Evolutionary conservation across 2,113 vertebrate species (phyloP).

Genomic region (Eulemur macaco): DNA sequence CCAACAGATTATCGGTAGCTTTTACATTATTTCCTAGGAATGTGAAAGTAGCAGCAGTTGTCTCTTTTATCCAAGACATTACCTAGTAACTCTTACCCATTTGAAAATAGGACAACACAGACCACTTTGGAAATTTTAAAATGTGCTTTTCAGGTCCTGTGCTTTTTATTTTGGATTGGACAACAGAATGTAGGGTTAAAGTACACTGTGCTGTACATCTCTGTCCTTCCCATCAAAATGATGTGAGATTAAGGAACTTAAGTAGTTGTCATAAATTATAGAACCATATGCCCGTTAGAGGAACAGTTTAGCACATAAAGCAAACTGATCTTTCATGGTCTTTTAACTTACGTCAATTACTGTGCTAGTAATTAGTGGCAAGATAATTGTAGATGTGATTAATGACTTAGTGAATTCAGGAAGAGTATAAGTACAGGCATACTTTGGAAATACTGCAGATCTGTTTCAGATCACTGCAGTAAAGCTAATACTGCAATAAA

Average conservation of each 20-base stretch:
- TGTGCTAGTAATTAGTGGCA: not conserved
- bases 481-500: not conserved
- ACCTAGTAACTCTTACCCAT: not conserved
- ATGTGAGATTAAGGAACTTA: not conserved
- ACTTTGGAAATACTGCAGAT: not conserved
- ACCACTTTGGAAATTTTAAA: not conserved
- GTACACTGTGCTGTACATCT: not conserved
- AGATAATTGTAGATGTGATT: not conserved
- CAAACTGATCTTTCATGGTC: not conserved
- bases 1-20: not conserved
- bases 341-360: not conserved
- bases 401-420: not conserved
- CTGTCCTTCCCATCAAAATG: not conserved
- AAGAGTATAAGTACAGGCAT: not conserved
- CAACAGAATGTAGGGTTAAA: not conserved
- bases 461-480: not conserved
- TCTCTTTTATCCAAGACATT: not conserved
- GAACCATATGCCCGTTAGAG: not conserved
- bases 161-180: not conserved
- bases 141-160: not conserved
- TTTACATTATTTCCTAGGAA: not conserved
- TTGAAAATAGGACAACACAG: not conserved
- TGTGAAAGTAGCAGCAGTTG: not conserved
- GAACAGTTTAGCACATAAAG: not conserved
- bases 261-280: not conserved